phyloP scores from a whole-genome alignment of 2,113 vertebrate genomes.

The Himantopus leucocephalus region DNA sequence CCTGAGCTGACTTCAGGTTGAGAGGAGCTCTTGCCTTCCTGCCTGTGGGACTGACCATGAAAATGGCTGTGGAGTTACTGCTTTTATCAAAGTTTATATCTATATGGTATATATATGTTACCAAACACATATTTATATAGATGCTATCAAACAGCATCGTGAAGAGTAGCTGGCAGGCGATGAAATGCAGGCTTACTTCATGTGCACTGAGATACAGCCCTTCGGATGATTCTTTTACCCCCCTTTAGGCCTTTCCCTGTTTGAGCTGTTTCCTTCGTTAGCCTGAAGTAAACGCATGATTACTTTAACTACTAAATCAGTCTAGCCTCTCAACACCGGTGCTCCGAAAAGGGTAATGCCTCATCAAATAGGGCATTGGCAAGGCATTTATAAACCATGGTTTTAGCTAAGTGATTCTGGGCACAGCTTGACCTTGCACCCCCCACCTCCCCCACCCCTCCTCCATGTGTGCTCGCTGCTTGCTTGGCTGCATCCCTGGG shows the following conservation, averaged over 20 bases:
- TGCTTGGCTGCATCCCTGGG: not conserved
- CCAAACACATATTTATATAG: not conserved
- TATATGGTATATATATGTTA: not conserved
- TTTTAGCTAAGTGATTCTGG: not conserved
- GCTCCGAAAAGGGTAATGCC: not conserved
- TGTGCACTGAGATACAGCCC: not conserved
- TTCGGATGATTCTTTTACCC: not conserved
- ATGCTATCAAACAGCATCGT: not conserved
- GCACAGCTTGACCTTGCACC: not conserved
- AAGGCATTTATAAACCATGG: not conserved
- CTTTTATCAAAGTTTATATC: conserved; percentile 1
- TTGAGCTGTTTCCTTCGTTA: not conserved
- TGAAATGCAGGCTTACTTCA: not conserved
- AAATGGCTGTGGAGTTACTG: conserved; percentile 19
- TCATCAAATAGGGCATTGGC: not conserved
- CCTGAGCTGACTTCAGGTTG: not conserved
- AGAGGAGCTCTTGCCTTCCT: not conserved
- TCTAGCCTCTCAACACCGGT: not conserved
- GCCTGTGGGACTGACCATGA: not conserved
- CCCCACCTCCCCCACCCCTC: rapidly evolving
- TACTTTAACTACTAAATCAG: not conserved
- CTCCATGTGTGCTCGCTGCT: rapidly evolving
- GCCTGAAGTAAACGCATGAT: not conserved
- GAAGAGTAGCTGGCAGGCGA: conserved; percentile 5
- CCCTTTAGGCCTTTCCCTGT: not conserved